Percentiles rank a stretch among this genome's conserved stretches.
These are phyloP conservation scores for Semibalanus balanoides DNA, from an alignment of 1,140 invertebrate species.

Conservation along the genomic window DNA sequence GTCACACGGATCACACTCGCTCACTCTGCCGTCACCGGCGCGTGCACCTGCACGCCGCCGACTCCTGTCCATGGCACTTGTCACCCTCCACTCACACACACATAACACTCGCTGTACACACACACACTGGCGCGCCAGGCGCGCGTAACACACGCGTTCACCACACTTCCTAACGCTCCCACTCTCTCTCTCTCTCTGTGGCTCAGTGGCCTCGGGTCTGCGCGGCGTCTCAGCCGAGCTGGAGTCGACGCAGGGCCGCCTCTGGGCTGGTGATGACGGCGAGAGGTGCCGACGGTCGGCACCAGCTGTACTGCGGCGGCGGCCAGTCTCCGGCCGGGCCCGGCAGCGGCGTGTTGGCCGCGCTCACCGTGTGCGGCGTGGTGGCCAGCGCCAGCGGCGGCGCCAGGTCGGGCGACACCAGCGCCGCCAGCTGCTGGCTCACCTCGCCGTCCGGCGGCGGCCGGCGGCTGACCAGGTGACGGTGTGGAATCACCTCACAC, in stretches of 20 bases:
- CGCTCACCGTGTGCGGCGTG: not conserved
- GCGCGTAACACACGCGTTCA: too few species aligned
- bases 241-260: not conserved
- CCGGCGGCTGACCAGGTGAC: slow-evolving; percentile 47
- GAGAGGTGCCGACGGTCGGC: too few species aligned
- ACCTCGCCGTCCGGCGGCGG: slow-evolving; percentile 37
- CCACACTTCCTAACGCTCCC: too few species aligned
- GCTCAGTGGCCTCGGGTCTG: too few species aligned
- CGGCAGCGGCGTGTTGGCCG: not conserved
- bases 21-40: not conserved
- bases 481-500: slow-evolving; percentile 49
- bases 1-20: not conserved
- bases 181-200: not conserved
- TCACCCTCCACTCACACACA: not conserved
- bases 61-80: not conserved
- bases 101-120: too few species aligned
- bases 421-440: slow-evolving; percentile 39
- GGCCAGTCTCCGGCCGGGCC: not conserved
- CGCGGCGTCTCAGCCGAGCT: not conserved
- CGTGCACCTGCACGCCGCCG: too few species aligned
- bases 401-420: slow-evolving; percentile 40
- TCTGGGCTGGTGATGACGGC: not conserved
- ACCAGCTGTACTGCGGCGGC: not conserved
- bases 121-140: too few species aligned
- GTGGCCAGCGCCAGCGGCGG: not conserved